Evolutionary conservation across 2,888 invertebrate genomes (phyloP).

Genomic region (Hydroisotoma schaefferi): DNA sequence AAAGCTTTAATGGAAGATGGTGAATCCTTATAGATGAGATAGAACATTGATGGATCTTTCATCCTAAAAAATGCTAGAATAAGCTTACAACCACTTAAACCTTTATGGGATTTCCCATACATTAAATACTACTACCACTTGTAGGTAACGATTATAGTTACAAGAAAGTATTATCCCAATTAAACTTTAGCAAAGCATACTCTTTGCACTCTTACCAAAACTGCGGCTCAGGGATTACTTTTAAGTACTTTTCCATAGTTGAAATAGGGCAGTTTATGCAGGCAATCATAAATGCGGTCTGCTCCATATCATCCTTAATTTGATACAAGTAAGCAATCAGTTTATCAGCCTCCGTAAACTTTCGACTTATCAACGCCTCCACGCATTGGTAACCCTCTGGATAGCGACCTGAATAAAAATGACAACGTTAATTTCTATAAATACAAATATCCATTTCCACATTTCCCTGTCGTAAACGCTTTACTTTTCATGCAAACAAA

Average conservation of each 20-base stretch:
- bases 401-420: conserved; percentile 17
- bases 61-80: conserved; percentile 13
- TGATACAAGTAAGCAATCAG: conserved; percentile 19
- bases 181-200: too few species aligned
- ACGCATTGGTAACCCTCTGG: conserved; percentile 29
- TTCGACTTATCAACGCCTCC: conserved; percentile 18
- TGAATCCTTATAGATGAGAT: conserved; percentile 21
- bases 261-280: conserved; percentile 19
- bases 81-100: background rate
- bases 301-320: conserved; percentile 19
- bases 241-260: conserved; percentile 23
- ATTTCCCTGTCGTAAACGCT: too few species aligned
- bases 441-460: background rate
- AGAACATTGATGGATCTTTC: conserved; percentile 23
- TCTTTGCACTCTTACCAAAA: too few species aligned
- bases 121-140: too few species aligned
- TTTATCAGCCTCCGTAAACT: conserved; percentile 14
- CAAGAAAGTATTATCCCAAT: too few species aligned
- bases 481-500: too few species aligned
- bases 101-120: too few species aligned
- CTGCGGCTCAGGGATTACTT: conserved; percentile 16
- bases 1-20: conserved; percentile 23
- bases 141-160: too few species aligned
- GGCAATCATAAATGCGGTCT: conserved; percentile 22
- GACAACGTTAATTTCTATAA: background rate